A percentile compares a stretch with the other conserved stretches of the same genome.
Conservation (phyloP, 2,797 vertebrate genomes). For the Australoheros facetus region DNA sequence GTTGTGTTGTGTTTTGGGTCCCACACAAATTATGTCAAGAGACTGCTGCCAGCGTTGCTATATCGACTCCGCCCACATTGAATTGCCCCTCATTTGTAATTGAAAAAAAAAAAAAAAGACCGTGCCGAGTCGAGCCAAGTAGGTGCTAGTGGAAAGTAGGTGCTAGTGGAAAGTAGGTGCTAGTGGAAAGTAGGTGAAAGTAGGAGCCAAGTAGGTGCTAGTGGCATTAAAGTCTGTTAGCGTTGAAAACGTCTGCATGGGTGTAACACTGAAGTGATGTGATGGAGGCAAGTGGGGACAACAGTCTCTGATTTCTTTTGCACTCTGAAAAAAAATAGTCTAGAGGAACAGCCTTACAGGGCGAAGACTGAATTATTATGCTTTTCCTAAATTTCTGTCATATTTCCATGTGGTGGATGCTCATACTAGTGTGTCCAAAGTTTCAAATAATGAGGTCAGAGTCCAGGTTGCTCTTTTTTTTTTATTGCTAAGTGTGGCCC, state of each 20-base stretch:
- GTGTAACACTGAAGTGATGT: not conserved
- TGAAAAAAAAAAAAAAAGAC: too few relatives aligned
- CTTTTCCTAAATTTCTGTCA: not conserved
- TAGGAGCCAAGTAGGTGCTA: too few relatives aligned
- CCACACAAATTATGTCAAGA: too few relatives aligned
- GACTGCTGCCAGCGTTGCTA: too few relatives aligned
- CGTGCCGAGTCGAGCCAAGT: too few relatives aligned
- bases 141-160: too few relatives aligned
- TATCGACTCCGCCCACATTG: too few relatives aligned
- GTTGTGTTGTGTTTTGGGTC: too few relatives aligned
- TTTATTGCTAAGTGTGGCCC: fast-evolving
- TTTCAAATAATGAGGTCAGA: not conserved
- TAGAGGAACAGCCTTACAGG: not conserved
- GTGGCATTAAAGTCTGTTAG: not conserved
- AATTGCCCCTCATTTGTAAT: too few relatives aligned
- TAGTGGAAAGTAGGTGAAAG: too few relatives aligned
- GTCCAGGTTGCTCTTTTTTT: not conserved
- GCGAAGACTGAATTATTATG: not conserved
- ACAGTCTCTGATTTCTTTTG: not conserved
- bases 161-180: too few relatives aligned
- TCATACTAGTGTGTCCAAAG: not conserved
- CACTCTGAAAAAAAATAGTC: not conserved
- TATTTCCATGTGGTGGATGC: not conserved
- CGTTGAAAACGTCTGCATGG: not conserved
- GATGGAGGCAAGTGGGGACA: not conserved